Evolutionary conservation across 2,888 invertebrate species (phyloP), one percentile per base, ranked within the genome.

Genomic region (Diadromus collaris): DNA sequence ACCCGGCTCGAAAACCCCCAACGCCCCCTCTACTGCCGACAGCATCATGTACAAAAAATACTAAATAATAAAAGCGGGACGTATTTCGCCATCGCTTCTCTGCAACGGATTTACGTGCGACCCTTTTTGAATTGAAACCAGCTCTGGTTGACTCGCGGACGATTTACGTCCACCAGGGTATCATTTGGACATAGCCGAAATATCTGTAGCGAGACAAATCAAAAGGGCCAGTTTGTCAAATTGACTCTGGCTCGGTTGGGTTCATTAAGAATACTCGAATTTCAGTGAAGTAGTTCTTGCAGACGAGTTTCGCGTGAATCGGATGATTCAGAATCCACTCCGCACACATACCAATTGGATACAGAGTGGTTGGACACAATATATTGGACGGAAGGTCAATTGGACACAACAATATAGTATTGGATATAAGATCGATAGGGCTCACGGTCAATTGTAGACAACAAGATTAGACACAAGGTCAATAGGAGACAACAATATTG

Each of bases 21-120:
- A 34, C 21, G n/a, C n/a, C 56, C n/a, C 46, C 19, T 19, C 48
- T 7, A 48, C 21, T 27, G 56, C 13, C 3, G 38, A 44, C 38
- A 58, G 69, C 27, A 76, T 48, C 16, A 13, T 29, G 58, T 56
- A 76, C 68, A 76, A 76, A 76, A 75, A 69, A 58, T 61, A 67
- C 67, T 41, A 56, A 54, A 54, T 68, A 41, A 68, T 56, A 56
- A 68, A 68, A 68, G 27, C 56, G 41, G 54, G 41, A 27, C 54
- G 21, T 19, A 46, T 69, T 41, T 58, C 19, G 19, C 19, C 41
- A 27, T 46, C 29, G 41, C 16, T 46, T 32, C 41, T 13, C 7
- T 27, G 7, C 24, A 6, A 6, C 16, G 41, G 68, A 68, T 54
- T 67, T 67, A 41, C 27, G 27, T 38, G 32, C n/a, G 32, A 32